Percentiles rank a stretch among this genome's conserved stretches.
phyloP scores from a whole-genome alignment of 2,113 vertebrate genomes.

The Oncorhynchus keta region DNA sequence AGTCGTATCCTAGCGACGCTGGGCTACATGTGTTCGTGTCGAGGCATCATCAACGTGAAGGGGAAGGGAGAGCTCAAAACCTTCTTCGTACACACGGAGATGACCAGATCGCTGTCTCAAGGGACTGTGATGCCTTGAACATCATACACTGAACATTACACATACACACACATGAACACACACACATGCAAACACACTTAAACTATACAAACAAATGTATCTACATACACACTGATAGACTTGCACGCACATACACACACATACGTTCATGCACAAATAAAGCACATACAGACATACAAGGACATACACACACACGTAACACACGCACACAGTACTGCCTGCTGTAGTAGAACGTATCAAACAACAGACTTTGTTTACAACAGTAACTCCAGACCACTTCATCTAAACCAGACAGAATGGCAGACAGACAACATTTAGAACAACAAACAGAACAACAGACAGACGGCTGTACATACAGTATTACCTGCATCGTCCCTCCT shows the following conservation, averaged over 20 bases:
- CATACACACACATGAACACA: not conserved
- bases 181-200: slow-evolving; percentile 4
- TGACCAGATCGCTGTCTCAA: slow-evolving; percentile 92
- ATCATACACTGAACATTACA: not conserved
- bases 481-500: slow-evolving; percentile 36
- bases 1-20: slow-evolving; percentile 82
- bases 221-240: not conserved
- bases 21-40: slow-evolving; percentile 92
- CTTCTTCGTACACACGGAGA: slow-evolving; percentile 95
- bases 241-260: not conserved
- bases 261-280: too few species aligned
- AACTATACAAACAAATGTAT: too few species aligned
- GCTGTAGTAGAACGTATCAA: not conserved
- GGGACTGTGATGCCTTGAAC: slow-evolving; percentile 76
- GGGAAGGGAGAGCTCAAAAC: slow-evolving; percentile 97
- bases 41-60: slow-evolving; percentile 97
- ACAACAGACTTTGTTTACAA: not conserved
- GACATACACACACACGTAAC: not conserved
- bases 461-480: slow-evolving; percentile 11
- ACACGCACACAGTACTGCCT: not conserved
- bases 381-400: slow-evolving; percentile 22
- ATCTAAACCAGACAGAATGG: slow-evolving; percentile 4
- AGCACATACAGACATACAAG: too few species aligned
- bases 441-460: slow-evolving; percentile 10
- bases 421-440: slow-evolving; percentile 9